These are phyloP conservation scores for Aselliscus stoliczkanus DNA, from an alignment of 2,797 vertebrate species.

Conservation along the genomic window DNA sequence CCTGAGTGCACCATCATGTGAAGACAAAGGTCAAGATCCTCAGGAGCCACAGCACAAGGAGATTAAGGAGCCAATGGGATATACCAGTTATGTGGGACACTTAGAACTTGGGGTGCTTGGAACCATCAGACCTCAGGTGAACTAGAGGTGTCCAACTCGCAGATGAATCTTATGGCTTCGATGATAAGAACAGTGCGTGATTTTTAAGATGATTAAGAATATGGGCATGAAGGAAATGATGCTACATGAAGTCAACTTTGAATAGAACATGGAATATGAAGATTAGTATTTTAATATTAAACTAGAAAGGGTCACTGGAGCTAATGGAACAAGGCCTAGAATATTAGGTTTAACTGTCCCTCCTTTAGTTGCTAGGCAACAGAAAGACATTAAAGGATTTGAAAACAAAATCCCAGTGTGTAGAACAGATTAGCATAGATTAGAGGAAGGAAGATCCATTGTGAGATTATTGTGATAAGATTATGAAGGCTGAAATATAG, in stretches of 20 bases:
- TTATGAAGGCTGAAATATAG: constrained; percentile 56
- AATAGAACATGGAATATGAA: background rate
- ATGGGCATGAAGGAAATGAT: background rate
- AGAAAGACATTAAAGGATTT: constrained; percentile 56
- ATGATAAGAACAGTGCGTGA: background rate
- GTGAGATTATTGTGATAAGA: constrained; percentile 57
- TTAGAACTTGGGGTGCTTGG: background rate
- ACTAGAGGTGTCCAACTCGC: background rate
- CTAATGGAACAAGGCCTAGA: background rate
- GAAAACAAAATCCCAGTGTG: constrained; percentile 49
- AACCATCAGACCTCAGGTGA: background rate
- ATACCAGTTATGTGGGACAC: background rate
- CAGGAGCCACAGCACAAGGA: background rate
- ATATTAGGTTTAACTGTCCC: background rate
- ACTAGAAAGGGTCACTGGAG: background rate
- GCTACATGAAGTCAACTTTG: background rate
- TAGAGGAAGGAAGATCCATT: constrained; percentile 48
- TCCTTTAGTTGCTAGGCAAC: constrained; percentile 40
- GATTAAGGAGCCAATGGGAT: background rate
- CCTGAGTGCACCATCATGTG: background rate
- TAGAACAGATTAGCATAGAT: constrained; percentile 51
- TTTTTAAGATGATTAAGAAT: background rate
- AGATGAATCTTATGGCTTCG: background rate
- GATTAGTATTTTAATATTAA: background rate
- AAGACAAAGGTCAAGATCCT: background rate